These are phyloP conservation scores for Pyrgus malvae DNA, from an alignment of 2,888 invertebrate species.

Conservation along the genomic window DNA sequence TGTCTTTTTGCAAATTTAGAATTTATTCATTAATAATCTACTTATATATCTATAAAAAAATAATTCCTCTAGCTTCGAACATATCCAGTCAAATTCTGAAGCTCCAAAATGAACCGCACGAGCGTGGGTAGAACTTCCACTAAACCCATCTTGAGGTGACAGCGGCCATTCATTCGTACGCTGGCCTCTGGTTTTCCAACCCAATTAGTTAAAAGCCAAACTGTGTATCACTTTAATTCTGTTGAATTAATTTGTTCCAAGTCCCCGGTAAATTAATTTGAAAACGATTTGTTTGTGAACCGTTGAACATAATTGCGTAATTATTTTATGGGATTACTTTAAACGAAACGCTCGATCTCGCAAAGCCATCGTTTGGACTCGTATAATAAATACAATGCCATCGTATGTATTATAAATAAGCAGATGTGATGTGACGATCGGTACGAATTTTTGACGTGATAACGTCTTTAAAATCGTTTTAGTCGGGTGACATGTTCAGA, in stretches of 20 bases:
- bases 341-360: not conserved
- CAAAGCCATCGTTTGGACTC: not conserved
- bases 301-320: slow-evolving; percentile 9
- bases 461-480: too few relatives aligned
- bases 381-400: not conserved
- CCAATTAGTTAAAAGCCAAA: slow-evolving; percentile 14
- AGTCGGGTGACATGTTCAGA: too few relatives aligned
- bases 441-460: too few relatives aligned
- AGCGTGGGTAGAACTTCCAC: too few relatives aligned
- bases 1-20: too few relatives aligned
- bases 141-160: slow-evolving; percentile 8
- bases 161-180: not conserved
- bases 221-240: slow-evolving; percentile 17
- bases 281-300: slow-evolving; percentile 21
- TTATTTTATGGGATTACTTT: slow-evolving; percentile 17
- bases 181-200: not conserved
- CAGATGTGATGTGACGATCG: too few relatives aligned
- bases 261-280: slow-evolving; percentile 2
- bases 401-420: too few relatives aligned
- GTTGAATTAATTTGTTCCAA: slow-evolving; percentile 7
- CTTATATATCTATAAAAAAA: too few relatives aligned
- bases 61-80: too few relatives aligned
- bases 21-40: too few relatives aligned
- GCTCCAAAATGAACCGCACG: too few relatives aligned
- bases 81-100: not conserved